These are phyloP conservation scores for Dyspetes luteomarginatus DNA, from an alignment of 2,888 invertebrate genomes.

Conservation along the genomic window DNA sequence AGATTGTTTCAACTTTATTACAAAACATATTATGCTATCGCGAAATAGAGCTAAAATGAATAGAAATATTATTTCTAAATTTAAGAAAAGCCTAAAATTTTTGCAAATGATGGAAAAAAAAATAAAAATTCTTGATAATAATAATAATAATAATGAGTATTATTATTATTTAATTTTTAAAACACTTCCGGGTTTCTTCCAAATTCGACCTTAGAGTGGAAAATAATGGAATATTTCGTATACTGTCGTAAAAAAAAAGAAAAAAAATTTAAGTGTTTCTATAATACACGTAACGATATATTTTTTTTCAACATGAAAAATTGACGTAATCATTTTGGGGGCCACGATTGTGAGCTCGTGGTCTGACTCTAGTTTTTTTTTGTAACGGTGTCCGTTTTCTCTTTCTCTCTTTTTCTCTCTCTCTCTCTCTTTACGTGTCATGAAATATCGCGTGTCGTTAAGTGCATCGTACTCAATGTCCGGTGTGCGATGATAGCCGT, in stretches of 20 bases:
- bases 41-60: background rate
- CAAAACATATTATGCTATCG: no score
- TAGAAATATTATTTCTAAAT: background rate
- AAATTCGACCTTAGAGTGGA: background rate
- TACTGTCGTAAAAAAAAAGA: background rate
- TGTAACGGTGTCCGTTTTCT: background rate
- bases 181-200: background rate
- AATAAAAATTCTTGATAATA: no score
- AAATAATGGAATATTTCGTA: background rate
- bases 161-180: background rate
- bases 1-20: no score
- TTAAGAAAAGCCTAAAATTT: background rate
- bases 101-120: background rate
- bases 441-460: constrained; percentile 47
- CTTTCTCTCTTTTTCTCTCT: background rate
- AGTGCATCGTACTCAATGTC: constrained; percentile 8
- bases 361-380: background rate
- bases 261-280: background rate
- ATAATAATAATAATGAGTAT: no score
- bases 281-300: background rate
- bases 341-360: constrained; percentile 7
- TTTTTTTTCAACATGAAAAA: background rate
- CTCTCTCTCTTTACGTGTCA: constrained; percentile 19
- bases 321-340: constrained; percentile 14
- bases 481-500: no score